These are phyloP conservation scores for Coleophora flavipennella DNA, from an alignment of 2,888 invertebrate species.

Conservation along the genomic window DNA sequence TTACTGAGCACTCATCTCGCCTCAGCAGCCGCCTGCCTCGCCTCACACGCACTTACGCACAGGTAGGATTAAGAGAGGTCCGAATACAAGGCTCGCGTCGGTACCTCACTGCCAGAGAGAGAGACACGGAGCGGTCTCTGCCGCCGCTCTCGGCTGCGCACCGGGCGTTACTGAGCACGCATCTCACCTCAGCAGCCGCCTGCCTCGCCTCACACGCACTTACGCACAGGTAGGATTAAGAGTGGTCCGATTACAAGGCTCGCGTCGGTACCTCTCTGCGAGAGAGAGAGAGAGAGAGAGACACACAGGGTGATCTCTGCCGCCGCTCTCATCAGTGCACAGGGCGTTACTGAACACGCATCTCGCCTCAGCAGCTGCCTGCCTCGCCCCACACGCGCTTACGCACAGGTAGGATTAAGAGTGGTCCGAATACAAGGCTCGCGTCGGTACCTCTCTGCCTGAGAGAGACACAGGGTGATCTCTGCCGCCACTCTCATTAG, in stretches of 20 bases:
- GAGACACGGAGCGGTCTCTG: conserved; percentile 17
- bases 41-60: conserved; percentile 79
- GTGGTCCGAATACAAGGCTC: conserved; percentile 31
- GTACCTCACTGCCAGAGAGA: conserved; percentile 20
- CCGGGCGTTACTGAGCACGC: conserved; percentile 77
- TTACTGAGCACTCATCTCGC: conserved; percentile 84
- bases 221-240: conserved; percentile 82
- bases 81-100: conserved; percentile 35
- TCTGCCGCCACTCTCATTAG: conserved; percentile 73
- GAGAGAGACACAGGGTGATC: conserved; percentile 15
- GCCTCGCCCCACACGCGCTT: conserved; percentile 63
- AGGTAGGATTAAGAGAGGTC: conserved; percentile 66
- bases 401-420: conserved; percentile 82
- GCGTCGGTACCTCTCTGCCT: conserved; percentile 28
- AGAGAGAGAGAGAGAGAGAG: no score
- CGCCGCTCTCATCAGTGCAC: conserved; percentile 78
- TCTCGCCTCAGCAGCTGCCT: conserved; percentile 79
- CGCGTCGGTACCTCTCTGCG: conserved; percentile 29
- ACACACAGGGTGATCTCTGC: conserved; percentile 20
- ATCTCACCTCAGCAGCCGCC: conserved; percentile 82
- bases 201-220: conserved; percentile 63
- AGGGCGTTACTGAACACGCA: conserved; percentile 79
- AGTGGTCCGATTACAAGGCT: conserved; percentile 34
- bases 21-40: conserved; percentile 70
- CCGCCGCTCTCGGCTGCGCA: conserved; percentile 78